phyloP scores from a whole-genome alignment of 2,888 invertebrate species.

The Clunio marinus region DNA sequence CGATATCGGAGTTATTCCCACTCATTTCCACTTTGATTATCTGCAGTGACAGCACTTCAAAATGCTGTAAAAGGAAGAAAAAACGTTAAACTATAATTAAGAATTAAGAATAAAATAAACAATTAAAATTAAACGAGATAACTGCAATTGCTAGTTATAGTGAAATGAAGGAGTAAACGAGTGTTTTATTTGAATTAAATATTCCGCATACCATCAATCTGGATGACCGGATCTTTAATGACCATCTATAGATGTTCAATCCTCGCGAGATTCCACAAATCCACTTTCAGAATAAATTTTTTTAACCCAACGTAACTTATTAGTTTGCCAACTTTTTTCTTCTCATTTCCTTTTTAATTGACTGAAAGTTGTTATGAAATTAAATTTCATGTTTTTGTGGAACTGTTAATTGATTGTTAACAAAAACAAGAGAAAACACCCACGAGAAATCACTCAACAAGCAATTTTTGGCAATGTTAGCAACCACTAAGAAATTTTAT shows the following conservation, averaged over 20 bases:
- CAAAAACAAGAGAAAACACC: too few species aligned
- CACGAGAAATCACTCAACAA: too few species aligned
- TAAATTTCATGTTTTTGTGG: too few species aligned
- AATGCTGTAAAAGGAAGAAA: background rate
- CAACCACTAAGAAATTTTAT: too few species aligned
- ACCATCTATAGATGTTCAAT: slow-evolving; percentile 1
- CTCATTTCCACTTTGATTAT: background rate
- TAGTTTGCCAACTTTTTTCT: background rate
- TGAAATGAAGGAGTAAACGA: slow-evolving; percentile 7
- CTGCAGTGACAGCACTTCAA: background rate
- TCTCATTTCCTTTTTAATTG: background rate
- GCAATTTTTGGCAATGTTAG: too few species aligned
- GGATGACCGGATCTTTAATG: too few species aligned
- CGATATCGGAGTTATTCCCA: background rate
- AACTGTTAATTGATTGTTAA: too few species aligned
- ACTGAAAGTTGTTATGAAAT: background rate
- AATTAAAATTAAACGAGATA: background rate
- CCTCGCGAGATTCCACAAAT: background rate
- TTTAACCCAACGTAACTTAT: background rate
- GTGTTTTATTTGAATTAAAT: background rate
- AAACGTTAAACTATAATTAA: background rate
- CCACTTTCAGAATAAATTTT: too few species aligned
- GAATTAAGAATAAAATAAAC: slow-evolving; percentile 7
- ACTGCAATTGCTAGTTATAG: background rate
- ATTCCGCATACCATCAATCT: background rate